Base-by-base conservation (phyloP, 2,113 vertebrate genomes). In the Phalacrocorax pelagicus region DNA sequence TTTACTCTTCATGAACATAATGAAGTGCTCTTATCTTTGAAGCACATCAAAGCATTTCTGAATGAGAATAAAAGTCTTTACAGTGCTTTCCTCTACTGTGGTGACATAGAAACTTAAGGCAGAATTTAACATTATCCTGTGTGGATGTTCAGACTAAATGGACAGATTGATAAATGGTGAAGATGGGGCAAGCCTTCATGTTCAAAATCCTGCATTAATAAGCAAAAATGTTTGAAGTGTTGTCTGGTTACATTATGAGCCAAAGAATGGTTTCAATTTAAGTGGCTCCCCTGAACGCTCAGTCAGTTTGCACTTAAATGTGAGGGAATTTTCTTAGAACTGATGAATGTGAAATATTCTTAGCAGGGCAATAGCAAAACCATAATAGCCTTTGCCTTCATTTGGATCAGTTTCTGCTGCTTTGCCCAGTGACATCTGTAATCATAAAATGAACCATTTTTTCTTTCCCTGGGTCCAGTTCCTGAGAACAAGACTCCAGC, bases 171-270 rank as follows among this genome's bases (percentile, higher is more conserved):
- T 90, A 93, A 87, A 81, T 81, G 81, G 38, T 78, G 55, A 86
- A 90, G 81, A 87, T 70, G 38, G 74, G 70, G 51, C 24, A 75
- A 89, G 40, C 14, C 5, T 94, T 92, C 81, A 85, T 78, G 67
- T 92, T 92, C 74, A 92, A 80, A 96, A 94, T 66, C 51, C n/a
- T 71, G 19, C 38, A 66, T 90, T 81, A 88, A 83, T 95, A 95
- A 90, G 84, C 12, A 73, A 94, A 96, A 84, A 22, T 86, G 12
- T 94, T 92, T 91, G 74, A 91, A 80, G 12, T 89, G 59, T 95
- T 38, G 22, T 91, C 55, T 86, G 34, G 66, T 87, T 91, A 73
- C 21, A 32, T 57, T 77, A 82, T 36, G 12, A 91, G 42, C 46
- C 88, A 82, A 58, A 93, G 70, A 81, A 77, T 58, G n/a, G n/a